Base-by-base conservation (phyloP, 2,113 vertebrate species). In the Riparia riparia region DNA sequence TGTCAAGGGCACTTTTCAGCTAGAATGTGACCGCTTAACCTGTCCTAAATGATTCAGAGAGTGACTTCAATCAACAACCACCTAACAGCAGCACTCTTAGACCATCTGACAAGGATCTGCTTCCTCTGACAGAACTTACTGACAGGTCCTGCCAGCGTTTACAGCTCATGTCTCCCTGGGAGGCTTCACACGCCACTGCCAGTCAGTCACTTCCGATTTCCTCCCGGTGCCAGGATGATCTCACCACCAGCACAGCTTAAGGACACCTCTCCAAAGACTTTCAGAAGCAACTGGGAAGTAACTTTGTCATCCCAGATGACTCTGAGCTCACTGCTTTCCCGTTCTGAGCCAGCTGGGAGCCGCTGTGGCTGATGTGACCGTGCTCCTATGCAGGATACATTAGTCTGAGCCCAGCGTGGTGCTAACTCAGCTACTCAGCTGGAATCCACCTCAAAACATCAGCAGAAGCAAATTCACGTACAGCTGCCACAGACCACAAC, bases 341-440 rank as follows among this genome's bases (percentile, higher is more conserved):
- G 1, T 50, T 51, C 32, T 47, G 64, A 86, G 91, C 86, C 93
- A 96, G 90, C 86, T 95, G 92, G 88, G 91, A 89, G 71, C 76
- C 39, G 86, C 71, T 81, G 47, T 44, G 77, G 64, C 83, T 86
- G 73, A n/a, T n/a, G 69, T 15, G 63, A 41, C 74, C 14, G 4
- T 37, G 63, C 63, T 92, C 54, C 90, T 28, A 32, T n/a, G 88
- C 25, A 82, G 70, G 85, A 90, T 45, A 7, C 9, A 47, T 78
- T 86, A 92, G 58, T 20, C 73, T 44, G 79, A 90, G 42, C 51
- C 39, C 76, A 92, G 82, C 24, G 6, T 51, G 79, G 29, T 73
- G 79, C 72, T 93, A 90, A 95, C 82, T 70, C 86, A 88, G 68
- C 79, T 70, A 7, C 90, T 66, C 82, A 93, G 86, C 79, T 81